Base-by-base conservation (phyloP, 2,797 vertebrate genomes). In the Chaunax sp. region DNA sequence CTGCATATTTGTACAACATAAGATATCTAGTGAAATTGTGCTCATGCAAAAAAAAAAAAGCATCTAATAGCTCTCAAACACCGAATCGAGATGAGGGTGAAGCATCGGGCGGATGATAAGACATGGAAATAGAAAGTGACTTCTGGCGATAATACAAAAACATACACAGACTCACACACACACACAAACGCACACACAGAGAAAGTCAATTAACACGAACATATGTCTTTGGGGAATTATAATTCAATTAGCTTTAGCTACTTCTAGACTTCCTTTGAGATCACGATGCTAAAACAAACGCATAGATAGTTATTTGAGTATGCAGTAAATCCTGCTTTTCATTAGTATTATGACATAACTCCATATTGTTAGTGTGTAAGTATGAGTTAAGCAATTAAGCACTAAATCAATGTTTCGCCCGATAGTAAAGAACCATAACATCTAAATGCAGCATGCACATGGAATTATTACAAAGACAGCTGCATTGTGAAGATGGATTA, bases 211-310 rank as follows among this genome's bases (percentile, higher is more conserved):
- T 90, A 92, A 89, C 80, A 87, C 64, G 84, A 90, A 90, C 87
- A 89, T 71, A 78, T 78, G 83, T 90, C 89, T 89, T 84, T 41
- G 26, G 90, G 91, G 91, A 92, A 92, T 91, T 90, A 89, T 78
- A 85, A 91, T 92, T 92, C 90, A 92, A 92, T 92, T 92, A 91
- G 89, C 87, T 89, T 84, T 74, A 73, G 83, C 81, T 82, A 83
- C 87, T 89, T 83, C 73, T 72, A 49, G 77, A 73, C 72, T 72
- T 87, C 86, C 87, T 89, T 60, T 81, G 89, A 87, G 90, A 89
- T 71, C 46, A n/a, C 25, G 16, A 66, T 43, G 65, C 83, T 78
- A 76, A 85, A 89, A 87, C 90, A 89, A 87, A 80, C 61, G 72
- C 77, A 78, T 22, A 77, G 71, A 81, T 76, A 74, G 84, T 72